Base-by-base conservation (phyloP, 2,797 vertebrate species). In the Pantherophis vulpinus region DNA sequence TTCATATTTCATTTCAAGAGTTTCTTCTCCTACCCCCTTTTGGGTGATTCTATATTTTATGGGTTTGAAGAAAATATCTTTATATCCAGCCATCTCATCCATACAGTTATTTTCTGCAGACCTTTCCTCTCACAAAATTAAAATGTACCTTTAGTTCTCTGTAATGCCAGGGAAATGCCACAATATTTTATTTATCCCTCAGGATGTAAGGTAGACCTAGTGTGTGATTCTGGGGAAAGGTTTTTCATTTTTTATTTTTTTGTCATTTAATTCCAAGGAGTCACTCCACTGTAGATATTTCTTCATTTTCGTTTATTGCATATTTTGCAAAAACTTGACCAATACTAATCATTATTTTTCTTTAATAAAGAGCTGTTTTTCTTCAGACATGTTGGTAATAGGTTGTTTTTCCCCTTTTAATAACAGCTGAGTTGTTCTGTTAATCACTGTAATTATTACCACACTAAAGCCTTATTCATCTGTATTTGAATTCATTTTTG, bases 341-440 rank as follows among this genome's bases (percentile, higher is more conserved):
- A 87, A 95, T 97, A 97, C 94, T 97, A 97, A 97, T 96, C 94
- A 95, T 96, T 90, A 88, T 96, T 92, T 90, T 94, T 94, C 37
- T 23, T 27, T 89, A 70, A 92, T 95, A 95, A 95, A 95, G 92
- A 92, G 47, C 3, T 95, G 66, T 96, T 95, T 94, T 88, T 58
- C 54, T 92, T 96, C 94, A 89, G 95, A 96, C 94, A 13, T 95
- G 29, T 93, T 95, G 94, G 92, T 94, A 95, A 96, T 97, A 92
- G 60, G 94, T 97, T 97, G 97, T 97, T 96, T 94, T 96, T 91
- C 94, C 97, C 96, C 94, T 97, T 94, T 89, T 97, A 97, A 94
- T 97, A 96, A 96, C 94, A 96, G 90, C 94, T 92, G 94, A 93
- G 66, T 95, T 89, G 32, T 94, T 95, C 95, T 94, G 94, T 95